Evolutionary conservation across 2,113 vertebrate species (phyloP), one percentile per base, ranked within the genome.

Genomic region (Siphamia tubifer): DNA sequence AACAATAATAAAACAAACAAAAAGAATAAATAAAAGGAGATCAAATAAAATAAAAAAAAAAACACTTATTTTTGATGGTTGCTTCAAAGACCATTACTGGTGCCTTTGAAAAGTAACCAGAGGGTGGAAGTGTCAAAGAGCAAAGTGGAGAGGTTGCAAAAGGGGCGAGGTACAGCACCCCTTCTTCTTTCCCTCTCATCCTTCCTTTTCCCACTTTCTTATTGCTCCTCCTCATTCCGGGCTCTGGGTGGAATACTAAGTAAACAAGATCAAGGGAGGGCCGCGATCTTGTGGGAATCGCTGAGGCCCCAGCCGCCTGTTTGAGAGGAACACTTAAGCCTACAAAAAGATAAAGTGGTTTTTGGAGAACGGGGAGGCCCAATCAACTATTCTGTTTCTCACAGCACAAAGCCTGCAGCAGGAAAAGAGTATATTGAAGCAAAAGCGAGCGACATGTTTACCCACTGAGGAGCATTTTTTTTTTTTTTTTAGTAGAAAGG

Each of bases 31-130:
- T 15, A 44, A 10, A 31, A 31, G 57, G 32, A 39, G 64, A 67
- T 51, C 44, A 77, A 77, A 71, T 63, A 66, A 17, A 66, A n/a
- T n/a, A n/a, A n/a, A n/a, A n/a, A n/a, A n/a, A n/a, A n/a, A n/a
- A n/a, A n/a, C 55, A 83, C 63, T 75, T 78, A 80, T 82, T 83
- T 89, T 85, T 85, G 80, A 91, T 82, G 83, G 73, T 70, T 62
- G 74, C 86, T 89, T 89, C 90, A 91, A 89, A 91, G 79, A 55
- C 76, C 48, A 86, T 84, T 82, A 88, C 77, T 68, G 34, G 36
- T 0, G 45, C 49, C 82, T 90, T 85, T 89, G 83, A 89, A 89
- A 87, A 85, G 88, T 85, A 82, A 85, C 78, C 69, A 75, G 64
- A 74, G 62, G 74, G 45, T 61, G 62, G 70, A 81, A 82, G 54